Evolutionary conservation across 2,113 vertebrate species (phyloP).

Genomic region (Oxygymnocypris stewartii): DNA sequence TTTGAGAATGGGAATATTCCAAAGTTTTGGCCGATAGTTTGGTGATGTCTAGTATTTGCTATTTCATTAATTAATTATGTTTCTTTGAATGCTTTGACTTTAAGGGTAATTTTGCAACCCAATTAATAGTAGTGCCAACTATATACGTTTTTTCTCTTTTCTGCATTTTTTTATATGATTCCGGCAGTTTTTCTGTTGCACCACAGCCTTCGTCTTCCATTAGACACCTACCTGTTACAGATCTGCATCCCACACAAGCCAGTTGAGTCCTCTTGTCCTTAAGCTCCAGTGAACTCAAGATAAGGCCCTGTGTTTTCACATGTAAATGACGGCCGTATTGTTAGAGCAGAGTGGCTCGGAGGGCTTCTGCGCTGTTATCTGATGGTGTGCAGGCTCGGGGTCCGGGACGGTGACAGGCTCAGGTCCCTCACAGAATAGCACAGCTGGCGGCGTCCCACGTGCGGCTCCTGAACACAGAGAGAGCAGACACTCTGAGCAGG

Average conservation of each 20-base stretch:
- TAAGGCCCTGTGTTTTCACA: constrained; percentile 76
- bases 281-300: constrained; percentile 68
- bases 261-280: constrained; percentile 45
- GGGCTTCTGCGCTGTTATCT: constrained; percentile 73
- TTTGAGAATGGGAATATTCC: not conserved
- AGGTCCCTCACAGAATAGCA: constrained; percentile 68
- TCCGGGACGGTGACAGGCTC: constrained; percentile 52
- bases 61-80: not conserved
- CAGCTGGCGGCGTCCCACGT: constrained; percentile 77
- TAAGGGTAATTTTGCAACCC: not conserved
- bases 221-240: constrained; percentile 1
- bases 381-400: constrained; percentile 71
- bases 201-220: not conserved
- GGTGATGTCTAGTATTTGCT: no score
- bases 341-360: constrained; percentile 60
- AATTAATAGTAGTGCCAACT: no score
- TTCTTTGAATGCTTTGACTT: no score
- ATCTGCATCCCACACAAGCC: not conserved
- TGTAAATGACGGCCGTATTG: constrained; percentile 74
- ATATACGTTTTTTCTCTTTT: not conserved
- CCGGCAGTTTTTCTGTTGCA: not conserved
- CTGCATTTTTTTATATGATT: not conserved
- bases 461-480: constrained; percentile 70
- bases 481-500: constrained; percentile 73
- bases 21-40: not conserved